These are phyloP conservation scores for Exaiptasia diaphana DNA, from an alignment of 64 coral and sea anemone genomes.

Conservation along the genomic window DNA sequence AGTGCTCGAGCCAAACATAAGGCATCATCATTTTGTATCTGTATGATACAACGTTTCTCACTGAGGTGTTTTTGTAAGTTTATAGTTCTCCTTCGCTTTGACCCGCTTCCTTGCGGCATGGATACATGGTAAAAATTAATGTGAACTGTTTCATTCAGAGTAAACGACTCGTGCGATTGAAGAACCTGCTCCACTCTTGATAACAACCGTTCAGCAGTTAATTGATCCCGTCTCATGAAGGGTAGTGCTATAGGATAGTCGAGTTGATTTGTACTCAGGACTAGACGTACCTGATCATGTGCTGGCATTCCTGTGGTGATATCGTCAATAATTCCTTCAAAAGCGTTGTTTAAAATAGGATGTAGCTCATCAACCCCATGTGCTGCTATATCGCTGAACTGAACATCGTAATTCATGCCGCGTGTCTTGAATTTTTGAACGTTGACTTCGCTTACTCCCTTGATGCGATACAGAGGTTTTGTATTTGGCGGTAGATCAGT, in stretches of 20 bases:
- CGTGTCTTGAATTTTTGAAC: neutral
- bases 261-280: neutral
- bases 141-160: neutral
- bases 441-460: neutral
- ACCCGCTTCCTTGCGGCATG: constrained; percentile 4
- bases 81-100: neutral
- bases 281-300: neutral
- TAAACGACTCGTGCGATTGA: constrained; percentile 8
- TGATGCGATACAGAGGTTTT: neutral
- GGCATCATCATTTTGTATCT: constrained; percentile 37
- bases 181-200: constrained; percentile 15
- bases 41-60: neutral
- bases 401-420: neutral
- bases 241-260: constrained; percentile 12
- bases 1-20: constrained; percentile 20
- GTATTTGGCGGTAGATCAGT: neutral
- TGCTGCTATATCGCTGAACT: neutral
- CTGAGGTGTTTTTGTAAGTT: constrained; percentile 5
- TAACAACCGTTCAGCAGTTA: constrained; percentile 10
- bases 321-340: neutral
- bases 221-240: constrained; percentile 7
- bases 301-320: neutral
- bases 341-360: neutral
- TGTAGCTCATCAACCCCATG: neutral
- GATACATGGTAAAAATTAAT: constrained; percentile 30